Evolutionary conservation across 2,888 invertebrate genomes (phyloP).

Genomic region (Drosophila prolongata): DNA sequence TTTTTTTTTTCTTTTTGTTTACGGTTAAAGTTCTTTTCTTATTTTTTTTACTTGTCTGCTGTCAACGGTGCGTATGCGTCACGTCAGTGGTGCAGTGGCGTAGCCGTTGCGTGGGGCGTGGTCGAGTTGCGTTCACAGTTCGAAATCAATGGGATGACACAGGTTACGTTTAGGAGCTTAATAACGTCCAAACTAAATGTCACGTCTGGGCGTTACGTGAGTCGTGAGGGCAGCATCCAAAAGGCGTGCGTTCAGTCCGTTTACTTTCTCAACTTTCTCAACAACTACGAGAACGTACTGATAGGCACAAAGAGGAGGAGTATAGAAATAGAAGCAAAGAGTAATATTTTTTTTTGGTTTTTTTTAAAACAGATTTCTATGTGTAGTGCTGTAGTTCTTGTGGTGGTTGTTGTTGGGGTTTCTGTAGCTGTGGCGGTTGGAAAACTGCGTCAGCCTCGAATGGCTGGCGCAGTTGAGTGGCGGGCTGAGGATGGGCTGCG

Average conservation of each 20-base stretch:
- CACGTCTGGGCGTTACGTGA: conserved; percentile 54
- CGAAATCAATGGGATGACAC: conserved; percentile 76
- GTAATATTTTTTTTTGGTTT: conserved; percentile 35
- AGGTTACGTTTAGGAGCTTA: conserved; percentile 82
- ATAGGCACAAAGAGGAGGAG: conserved; percentile 74
- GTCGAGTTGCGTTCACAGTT: conserved; percentile 45
- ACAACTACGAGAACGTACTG: conserved; percentile 48
- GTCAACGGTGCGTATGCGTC: conserved; percentile 32
- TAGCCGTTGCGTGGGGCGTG: conserved; percentile 1
- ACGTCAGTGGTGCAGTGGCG: conserved; percentile 17
- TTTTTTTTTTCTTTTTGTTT: conserved; percentile 43
- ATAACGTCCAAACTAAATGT: conserved; percentile 79
- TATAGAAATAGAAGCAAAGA: conserved; percentile 64
- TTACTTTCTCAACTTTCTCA: conserved; percentile 40
- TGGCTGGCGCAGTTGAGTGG: conserved; percentile 75
- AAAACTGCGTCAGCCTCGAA: conserved; percentile 71
- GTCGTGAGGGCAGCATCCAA: conserved; percentile 41
- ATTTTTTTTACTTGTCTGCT: conserved; percentile 25
- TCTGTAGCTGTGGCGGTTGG: conserved; percentile 39
- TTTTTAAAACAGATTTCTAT: conserved; percentile 26
- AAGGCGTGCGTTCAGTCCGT: conserved; percentile 33
- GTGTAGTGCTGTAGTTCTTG: conserved; percentile 50
- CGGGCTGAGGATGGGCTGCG: conserved; percentile 79
- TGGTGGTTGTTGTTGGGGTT: conserved; percentile 55
- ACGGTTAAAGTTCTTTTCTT: conserved; percentile 55